These are phyloP conservation scores for Elaphurus davidianus DNA, from an alignment of 2,113 vertebrate genomes.

Conservation along the genomic window DNA sequence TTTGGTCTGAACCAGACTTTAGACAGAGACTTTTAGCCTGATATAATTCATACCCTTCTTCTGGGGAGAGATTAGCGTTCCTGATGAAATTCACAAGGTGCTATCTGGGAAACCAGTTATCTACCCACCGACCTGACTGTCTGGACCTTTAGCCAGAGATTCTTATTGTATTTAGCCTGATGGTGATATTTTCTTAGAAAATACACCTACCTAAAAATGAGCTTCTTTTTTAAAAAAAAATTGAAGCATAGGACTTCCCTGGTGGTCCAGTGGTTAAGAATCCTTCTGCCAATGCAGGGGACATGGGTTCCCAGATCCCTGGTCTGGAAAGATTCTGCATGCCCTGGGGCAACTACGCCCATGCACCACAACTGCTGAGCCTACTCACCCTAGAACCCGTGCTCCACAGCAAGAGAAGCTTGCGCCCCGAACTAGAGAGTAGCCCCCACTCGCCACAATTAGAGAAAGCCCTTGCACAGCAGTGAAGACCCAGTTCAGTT, in stretches of 20 bases:
- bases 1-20: not conserved
- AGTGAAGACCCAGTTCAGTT: not conserved
- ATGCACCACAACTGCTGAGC: not conserved
- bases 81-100: not conserved
- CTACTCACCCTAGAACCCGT: not conserved
- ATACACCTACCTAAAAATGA: not conserved
- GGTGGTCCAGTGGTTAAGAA: not conserved
- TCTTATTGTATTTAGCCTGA: not conserved
- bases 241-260: not conserved
- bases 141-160: not conserved
- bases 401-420: not conserved
- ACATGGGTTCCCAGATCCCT: not conserved
- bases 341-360: fast-evolving
- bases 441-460: not conserved
- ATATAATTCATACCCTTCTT: not conserved
- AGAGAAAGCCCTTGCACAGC: not conserved
- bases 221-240: not conserved
- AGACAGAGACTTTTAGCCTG: not conserved
- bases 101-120: not conserved
- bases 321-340: not conserved
- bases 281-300: not conserved
- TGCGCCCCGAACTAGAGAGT: not conserved
- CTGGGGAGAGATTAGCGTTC: not conserved
- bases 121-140: not conserved
- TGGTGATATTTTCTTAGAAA: not conserved